Percentiles rank a stretch among this genome's conserved stretches.
These are phyloP conservation scores for Trinectes maculatus DNA, from an alignment of 2,113 vertebrate species.

Conservation along the genomic window DNA sequence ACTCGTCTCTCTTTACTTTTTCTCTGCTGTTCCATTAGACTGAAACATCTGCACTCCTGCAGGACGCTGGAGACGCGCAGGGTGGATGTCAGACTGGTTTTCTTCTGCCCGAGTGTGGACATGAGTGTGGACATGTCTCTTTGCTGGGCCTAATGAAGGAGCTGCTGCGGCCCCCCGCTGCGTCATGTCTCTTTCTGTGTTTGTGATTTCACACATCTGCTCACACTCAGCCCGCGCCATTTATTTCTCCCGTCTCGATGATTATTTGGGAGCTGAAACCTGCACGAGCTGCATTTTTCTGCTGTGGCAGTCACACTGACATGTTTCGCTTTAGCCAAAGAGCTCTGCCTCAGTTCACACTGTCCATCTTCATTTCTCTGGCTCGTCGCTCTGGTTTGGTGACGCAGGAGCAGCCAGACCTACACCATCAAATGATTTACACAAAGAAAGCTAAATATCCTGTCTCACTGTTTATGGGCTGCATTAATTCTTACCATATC, in stretches of 20 bases:
- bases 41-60: no score
- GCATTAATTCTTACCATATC: background rate
- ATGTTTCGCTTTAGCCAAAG: slow-evolving; percentile 19
- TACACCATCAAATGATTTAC: background rate
- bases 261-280: slow-evolving; percentile 14
- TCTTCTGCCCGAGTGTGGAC: no score
- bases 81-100: background rate
- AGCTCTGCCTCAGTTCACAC: slow-evolving; percentile 16
- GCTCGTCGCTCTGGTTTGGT: slow-evolving; percentile 1
- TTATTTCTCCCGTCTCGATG: background rate
- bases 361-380: slow-evolving; percentile 26
- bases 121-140: background rate
- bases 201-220: slow-evolving; percentile 58
- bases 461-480: background rate
- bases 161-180: background rate
- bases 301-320: slow-evolving; percentile 4
- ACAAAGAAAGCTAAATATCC: background rate
- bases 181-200: slow-evolving; percentile 28
- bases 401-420: background rate
- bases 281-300: background rate
- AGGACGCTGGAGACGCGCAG: no score
- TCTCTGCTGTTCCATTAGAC: background rate
- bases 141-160: background rate
- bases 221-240: slow-evolving; percentile 24
- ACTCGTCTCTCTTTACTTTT: background rate